phyloP scores from a whole-genome alignment of 2,888 invertebrate genomes.

The Chirona hameri region DNA sequence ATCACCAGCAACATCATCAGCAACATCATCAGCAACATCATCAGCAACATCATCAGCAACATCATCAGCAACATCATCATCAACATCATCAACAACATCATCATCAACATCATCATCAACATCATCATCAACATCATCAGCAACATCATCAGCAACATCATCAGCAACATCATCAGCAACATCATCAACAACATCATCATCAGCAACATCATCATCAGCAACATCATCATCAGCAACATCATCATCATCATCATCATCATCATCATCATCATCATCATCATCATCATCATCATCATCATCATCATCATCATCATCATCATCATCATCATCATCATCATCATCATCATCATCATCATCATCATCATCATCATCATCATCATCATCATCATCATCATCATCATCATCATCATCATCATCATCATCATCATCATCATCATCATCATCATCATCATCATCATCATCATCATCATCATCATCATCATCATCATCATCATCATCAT shows the following conservation, averaged over 20 bases:
- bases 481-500: neutral
- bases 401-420: neutral
- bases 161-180: too few species aligned
- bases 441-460: conserved; percentile 1
- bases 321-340: neutral
- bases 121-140: too few species aligned
- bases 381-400: neutral
- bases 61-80: too few species aligned
- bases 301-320: neutral
- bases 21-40: too few species aligned
- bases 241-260: conserved; percentile 13
- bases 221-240: too few species aligned
- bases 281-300: neutral
- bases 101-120: neutral
- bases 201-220: too few species aligned
- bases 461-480: neutral
- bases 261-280: neutral
- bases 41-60: too few species aligned
- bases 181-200: too few species aligned
- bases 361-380: neutral
- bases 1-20: too few species aligned
- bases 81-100: too few species aligned
- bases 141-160: too few species aligned
- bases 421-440: conserved; percentile 13
- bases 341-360: conserved; percentile 4